Conservation (phyloP, 1,140 invertebrate species). For the Chironomus tepperi region DNA sequence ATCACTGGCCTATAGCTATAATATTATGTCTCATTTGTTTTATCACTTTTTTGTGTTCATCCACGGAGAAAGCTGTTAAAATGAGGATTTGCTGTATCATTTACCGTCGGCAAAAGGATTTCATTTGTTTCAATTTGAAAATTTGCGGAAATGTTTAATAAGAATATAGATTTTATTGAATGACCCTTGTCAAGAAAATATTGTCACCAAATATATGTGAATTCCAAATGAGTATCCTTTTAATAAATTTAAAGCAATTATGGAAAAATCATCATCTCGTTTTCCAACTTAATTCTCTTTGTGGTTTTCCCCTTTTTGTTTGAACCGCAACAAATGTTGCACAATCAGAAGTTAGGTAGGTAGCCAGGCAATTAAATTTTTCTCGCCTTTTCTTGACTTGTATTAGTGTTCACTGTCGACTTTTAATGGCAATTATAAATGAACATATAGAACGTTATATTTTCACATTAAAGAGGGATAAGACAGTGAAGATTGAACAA, state of each 20-base stretch:
- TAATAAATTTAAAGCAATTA: conserved; percentile 18
- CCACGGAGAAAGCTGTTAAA: no score
- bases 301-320: neutral
- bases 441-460: no score
- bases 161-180: neutral
- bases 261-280: conserved; percentile 16
- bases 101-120: neutral
- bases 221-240: neutral
- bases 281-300: conserved; percentile 6
- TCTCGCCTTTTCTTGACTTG: no score
- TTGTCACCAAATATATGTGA: neutral
- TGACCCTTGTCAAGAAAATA: conserved; percentile 3
- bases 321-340: conserved; percentile 9
- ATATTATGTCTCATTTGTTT: no score
- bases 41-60: no score
- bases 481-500: neutral
- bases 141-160: neutral
- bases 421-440: no score
- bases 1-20: no score
- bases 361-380: neutral
- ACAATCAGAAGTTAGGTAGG: neutral
- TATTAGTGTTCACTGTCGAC: no score
- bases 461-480: neutral
- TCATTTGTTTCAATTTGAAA: no score
- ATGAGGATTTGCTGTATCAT: no score